Evolutionary conservation across 2,113 vertebrate species (phyloP).

Genomic region (Myxocyprinus asiaticus): DNA sequence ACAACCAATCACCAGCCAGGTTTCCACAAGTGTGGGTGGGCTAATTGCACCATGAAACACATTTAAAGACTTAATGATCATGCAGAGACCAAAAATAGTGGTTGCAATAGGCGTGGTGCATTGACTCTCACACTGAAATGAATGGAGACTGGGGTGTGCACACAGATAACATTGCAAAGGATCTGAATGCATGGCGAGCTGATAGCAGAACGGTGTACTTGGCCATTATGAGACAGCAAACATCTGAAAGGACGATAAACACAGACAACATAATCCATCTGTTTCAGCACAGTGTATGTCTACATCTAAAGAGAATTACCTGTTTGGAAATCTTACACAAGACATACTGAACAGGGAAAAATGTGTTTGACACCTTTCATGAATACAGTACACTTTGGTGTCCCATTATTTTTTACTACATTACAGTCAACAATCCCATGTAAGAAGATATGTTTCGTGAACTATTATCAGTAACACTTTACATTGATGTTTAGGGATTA

Average conservation of each 20-base stretch:
- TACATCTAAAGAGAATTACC: too few relatives aligned
- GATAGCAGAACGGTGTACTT: slow-evolving; percentile 27
- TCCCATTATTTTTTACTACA: too few relatives aligned
- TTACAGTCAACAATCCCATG: too few relatives aligned
- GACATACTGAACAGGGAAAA: too few relatives aligned
- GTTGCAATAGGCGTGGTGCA: background rate
- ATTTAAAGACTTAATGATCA: slow-evolving; percentile 52
- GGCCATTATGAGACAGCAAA: slow-evolving; percentile 27
- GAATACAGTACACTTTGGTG: too few relatives aligned
- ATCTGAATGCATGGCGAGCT: slow-evolving; percentile 20
- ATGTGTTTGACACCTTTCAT: too few relatives aligned
- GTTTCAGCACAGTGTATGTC: too few relatives aligned
- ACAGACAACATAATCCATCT: slow-evolving; percentile 9
- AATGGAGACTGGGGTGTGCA: slow-evolving; percentile 27
- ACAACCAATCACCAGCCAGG: slow-evolving; percentile 48
- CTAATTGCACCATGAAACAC: slow-evolving; percentile 47
- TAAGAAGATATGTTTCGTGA: too few relatives aligned
- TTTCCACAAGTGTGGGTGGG: slow-evolving; percentile 38
- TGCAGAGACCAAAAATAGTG: slow-evolving; percentile 19
- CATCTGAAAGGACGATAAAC: slow-evolving; percentile 39
- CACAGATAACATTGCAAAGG: slow-evolving; percentile 23
- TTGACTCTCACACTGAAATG: slow-evolving; percentile 16
- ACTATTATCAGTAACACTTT: too few relatives aligned
- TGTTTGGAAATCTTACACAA: too few relatives aligned
- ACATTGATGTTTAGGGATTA: too few relatives aligned